Evolutionary conservation across 2,113 vertebrate species (phyloP).

Genomic region (Burhinus bistriatus): DNA sequence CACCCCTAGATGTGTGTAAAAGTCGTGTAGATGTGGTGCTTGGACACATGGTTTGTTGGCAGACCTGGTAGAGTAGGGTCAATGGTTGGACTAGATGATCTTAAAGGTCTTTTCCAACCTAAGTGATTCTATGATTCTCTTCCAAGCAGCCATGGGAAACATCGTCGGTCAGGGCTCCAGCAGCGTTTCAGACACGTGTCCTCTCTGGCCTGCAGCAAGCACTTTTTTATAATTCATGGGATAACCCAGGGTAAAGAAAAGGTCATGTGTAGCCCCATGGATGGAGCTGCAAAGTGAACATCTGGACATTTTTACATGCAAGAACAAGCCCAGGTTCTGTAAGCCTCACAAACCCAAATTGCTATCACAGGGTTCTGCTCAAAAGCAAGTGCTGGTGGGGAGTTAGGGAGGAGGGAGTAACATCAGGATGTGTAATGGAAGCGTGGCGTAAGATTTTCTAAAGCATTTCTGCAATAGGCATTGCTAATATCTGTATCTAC

Average conservation of each 20-base stretch:
- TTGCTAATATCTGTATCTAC: neutral
- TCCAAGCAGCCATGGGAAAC: neutral
- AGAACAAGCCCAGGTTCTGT: neutral
- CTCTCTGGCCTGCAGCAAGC: neutral
- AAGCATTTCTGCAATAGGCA: neutral
- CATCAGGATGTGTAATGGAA: neutral
- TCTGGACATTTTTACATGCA: neutral
- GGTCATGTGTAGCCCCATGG: neutral
- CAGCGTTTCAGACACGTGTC: neutral
- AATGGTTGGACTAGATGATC: no score
- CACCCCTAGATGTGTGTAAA: no score
- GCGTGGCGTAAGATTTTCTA: fast-evolving
- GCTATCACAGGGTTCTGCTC: neutral
- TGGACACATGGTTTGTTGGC: no score
- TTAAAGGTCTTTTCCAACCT: no score
- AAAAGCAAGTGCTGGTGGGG: neutral
- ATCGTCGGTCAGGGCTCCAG: neutral
- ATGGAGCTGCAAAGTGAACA: neutral
- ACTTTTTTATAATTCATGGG: neutral
- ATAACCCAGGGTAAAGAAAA: neutral
- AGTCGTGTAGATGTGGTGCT: no score
- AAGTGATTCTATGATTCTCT: neutral
- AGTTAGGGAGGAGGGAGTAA: neutral
- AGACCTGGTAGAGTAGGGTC: no score
- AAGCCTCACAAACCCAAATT: neutral